Conservation (phyloP, 2,888 invertebrate species). For the Melitaea athalia region DNA sequence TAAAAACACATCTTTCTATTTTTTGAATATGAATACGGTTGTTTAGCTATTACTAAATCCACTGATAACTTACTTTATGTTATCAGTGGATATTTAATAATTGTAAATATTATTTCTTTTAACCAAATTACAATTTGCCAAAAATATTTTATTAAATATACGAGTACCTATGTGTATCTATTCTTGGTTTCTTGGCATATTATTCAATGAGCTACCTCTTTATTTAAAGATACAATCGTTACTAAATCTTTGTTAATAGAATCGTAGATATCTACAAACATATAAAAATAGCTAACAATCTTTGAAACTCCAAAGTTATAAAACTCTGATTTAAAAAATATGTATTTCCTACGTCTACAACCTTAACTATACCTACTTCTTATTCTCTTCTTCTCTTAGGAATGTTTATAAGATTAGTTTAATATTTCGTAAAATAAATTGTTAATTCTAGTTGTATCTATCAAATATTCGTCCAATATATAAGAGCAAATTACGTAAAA, state of each 20-base stretch:
- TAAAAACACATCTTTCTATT: background rate
- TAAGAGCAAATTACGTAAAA: background rate
- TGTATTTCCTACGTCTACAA: constrained; percentile 24
- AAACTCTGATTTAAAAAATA: background rate
- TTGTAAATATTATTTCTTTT: background rate
- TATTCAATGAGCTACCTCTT: constrained; percentile 12
- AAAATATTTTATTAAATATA: background rate
- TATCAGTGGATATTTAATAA: no score
- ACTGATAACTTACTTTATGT: no score
- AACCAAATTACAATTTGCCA: background rate
- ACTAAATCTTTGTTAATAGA: constrained; percentile 4
- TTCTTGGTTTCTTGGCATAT: no score
- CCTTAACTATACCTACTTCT: constrained; percentile 17
- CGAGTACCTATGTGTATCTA: background rate
- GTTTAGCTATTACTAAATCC: background rate
- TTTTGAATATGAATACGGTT: background rate
- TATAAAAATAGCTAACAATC: constrained; percentile 6
- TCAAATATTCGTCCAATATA: constrained; percentile 33
- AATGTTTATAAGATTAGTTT: constrained; percentile 18
- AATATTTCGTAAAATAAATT: constrained; percentile 1
- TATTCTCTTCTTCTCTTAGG: constrained; percentile 20
- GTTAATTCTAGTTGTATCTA: constrained; percentile 27
- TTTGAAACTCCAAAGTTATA: background rate
- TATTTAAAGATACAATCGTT: background rate
- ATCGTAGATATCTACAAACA: background rate